Base-by-base conservation (phyloP, 1,140 invertebrate species). In the Acromyrmex heyeri region DNA sequence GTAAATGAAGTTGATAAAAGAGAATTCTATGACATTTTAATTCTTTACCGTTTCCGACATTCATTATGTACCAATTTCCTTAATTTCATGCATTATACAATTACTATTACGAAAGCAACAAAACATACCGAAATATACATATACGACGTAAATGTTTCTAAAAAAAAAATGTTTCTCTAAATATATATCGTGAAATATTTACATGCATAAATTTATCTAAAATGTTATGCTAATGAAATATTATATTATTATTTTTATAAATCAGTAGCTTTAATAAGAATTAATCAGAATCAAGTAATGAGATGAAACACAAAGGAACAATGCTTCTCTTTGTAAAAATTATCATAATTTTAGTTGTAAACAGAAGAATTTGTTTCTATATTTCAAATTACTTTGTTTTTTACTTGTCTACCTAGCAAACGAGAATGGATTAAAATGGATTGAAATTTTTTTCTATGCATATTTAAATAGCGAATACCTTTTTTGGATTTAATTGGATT, bases 21-120 rank as follows among this genome's bases (percentile, higher is more conserved):
- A 57, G 27, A 34, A 57, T 75, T 57, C 18, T 24, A 50, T 44
- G 8, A 50, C 48, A 5, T 50, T 44, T 10, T 6, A 73, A 72
- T 34, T 12, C 12, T 24, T 6, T 24, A 50, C 0, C 12, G 5
- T 55, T 73, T 57, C 70, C 69, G 48, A 14, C 27, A 57, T 59
- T 38, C 7, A 75, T 59, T 75, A 16, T 57, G 14, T 57, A 21
- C 18, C 53, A 75, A 8, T n/a, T 75, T 57, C 30, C 53, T 7
- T 75, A 24, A 73, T 73, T 73, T 59, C 16, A n/a, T 55, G n/a
- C n/a, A n/a, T 57, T 57, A 34, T 1, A 12, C 14, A 75, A 55
- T 59, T 53, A 16, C 14, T 5, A 14, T 73, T 55, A 75, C 14
- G 1, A 44, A 44, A 12, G 0, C 6, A 72, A 70, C 21, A 14